Base-by-base conservation (phyloP, 2,113 vertebrate genomes). In the Asarcornis scutulata region DNA sequence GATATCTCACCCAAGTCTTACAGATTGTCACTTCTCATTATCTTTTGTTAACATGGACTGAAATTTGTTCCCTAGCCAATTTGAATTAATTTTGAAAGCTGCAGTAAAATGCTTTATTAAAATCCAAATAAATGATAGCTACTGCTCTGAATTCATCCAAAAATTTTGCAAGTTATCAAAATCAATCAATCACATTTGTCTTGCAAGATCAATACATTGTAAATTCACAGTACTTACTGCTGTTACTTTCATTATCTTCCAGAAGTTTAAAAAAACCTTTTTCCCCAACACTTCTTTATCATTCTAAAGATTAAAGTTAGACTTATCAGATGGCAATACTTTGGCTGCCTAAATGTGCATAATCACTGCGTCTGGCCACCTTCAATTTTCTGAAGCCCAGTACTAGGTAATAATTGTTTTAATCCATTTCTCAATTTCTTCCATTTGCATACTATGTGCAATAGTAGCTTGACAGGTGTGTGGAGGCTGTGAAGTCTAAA, bases 61-160 rank as follows among this genome's bases (percentile, higher is more conserved):
- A 94, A 77, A 14, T 91, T 91, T 63, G 46, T 46, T 76, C 46
- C 80, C 74, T 32, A n/a, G 38, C 8, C 29, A 84, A 23, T 53
- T 56, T 68, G 21, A 92, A 92, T 58, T 76, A 59, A 69, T 82
- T 92, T 95, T n/a, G 66, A 94, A 83, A 94, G 44, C 27, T 83
- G 21, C 6, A 82, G 62, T 38, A 77, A 88, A 88, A 79, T 66
- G 21, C 7, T 73, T 69, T 62, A 79, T 79, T 62, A 88, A 81
- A 92, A 93, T 59, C 42, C 25, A 79, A 90, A 86, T n/a, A 91
- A 77, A 76, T 74, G 12, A 81, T 32, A 81, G 34, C 13, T 83
- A 53, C 53, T 76, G 22, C 17, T 81, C 75, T 81, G 68, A 88
- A 83, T 86, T 76, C 1, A 79, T 55, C 12, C 56, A 91, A n/a